Base-by-base conservation (phyloP, 2,888 invertebrate genomes). In the Cacoxenus indagator region DNA sequence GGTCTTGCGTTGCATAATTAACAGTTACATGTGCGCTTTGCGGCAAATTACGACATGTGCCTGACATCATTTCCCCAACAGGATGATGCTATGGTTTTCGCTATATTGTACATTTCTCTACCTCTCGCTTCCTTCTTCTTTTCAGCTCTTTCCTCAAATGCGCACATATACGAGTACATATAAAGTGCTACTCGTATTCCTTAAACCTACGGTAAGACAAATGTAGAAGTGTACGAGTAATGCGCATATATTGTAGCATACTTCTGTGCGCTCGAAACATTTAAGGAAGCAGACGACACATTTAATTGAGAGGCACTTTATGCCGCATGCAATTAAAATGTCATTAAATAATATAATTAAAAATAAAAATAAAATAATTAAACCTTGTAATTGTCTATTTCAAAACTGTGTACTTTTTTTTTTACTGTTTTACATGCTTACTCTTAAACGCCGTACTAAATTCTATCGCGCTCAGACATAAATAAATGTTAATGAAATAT, bases 281-380 rank as follows among this genome's bases (percentile, higher is more conserved):
- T 67, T 73, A 77, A 77, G 77, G 68, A 75, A 75, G 82, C 78
- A 80, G 78, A 80, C n/a, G n/a, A n/a, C 82, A 73, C 73, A 80
- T 80, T 82, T 80, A 82, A 80, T 80, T 80, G 78, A 78, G 82
- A 80, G 77, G 78, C 80, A 78, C 82, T 80, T 73, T 73, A 74
- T 76, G 77, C 71, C 73, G 78, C 73, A 70, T 64, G 80, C 80
- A 80, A 80, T 80, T 80, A 80, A 82, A 80, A 80, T 76, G 81
- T 74, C 82, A 80, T 80, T 82, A 82, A 76, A 78, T 70, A 68
- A 74, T 78, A 81, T 76, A 80, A 71, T 77, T 72, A 71, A 69
- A 2, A n/a, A 43, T 4, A 31, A 61, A 55, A 55, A 26, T 17
- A 19, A 51, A 51, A 17, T 51, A 51, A 19, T 9, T 17, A 51